Base-by-base conservation (phyloP, 23 tunicate species). In the Ascidia mentula region DNA sequence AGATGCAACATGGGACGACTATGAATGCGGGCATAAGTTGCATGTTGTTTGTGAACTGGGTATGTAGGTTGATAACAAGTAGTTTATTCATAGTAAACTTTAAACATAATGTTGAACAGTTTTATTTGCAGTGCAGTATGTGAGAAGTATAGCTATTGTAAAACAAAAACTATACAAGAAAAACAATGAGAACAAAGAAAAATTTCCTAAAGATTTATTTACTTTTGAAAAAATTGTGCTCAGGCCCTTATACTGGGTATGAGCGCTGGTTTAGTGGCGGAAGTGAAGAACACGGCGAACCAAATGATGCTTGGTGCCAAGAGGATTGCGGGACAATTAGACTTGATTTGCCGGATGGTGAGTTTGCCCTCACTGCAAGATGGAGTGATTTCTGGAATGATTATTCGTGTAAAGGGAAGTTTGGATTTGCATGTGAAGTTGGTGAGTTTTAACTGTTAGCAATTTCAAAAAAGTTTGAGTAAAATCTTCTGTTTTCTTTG, bases 31-130 rank as follows among this genome's bases (percentile, higher is more conserved):
- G 7, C 28, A 26, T 9, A 26, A 9, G 24, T 53, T 53, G 22
- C 65, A 53, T 53, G 65, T 53, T 6, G 65, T 53, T 53, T 53
- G 65, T 53, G 65, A 53, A 53, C 24, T 53, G 24, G 65, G 65
- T 53, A 6, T 20, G 65, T 53, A 26, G 24, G 22, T 5, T 5
- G 4, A 9, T 53, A 53, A 9, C 1, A 20, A 28, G 13, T 53
- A 53, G 53, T 42, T n/a, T n/a, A n/a, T n/a, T n/a, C n/a, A n/a
- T n/a, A n/a, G n/a, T n/a, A n/a, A n/a, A n/a, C n/a, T n/a, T n/a
- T n/a, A n/a, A n/a, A n/a, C n/a, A n/a, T n/a, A n/a, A n/a, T n/a
- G n/a, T n/a, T 42, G 53, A 12, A 42, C 53, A 42, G 15, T 42
- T 42, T 42, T 9, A 1, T 5, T 53, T 53, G 12, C 7, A 6